phyloP scores from a whole-genome alignment of 2,888 invertebrate species.

The Halictus quadricinctus region DNA sequence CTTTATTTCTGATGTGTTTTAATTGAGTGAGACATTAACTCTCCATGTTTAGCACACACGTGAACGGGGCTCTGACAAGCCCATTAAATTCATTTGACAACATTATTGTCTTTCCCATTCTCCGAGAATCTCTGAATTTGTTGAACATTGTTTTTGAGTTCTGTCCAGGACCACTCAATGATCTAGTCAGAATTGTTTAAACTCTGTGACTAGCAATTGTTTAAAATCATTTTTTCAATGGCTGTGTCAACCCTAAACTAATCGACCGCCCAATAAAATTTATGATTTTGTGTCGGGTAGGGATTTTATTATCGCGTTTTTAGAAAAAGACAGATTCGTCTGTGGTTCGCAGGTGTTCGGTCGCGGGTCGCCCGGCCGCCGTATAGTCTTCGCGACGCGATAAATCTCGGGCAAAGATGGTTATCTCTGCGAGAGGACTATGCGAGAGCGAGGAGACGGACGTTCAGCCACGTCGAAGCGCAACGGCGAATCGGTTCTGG shows the following conservation, averaged over 20 bases:
- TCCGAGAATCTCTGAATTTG: too few species aligned
- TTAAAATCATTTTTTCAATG: too few species aligned
- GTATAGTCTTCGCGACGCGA: slow-evolving; percentile 47
- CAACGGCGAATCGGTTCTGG: slow-evolving; percentile 33
- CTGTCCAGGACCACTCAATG: too few species aligned
- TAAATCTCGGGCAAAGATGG: slow-evolving; percentile 63
- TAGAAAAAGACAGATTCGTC: not conserved
- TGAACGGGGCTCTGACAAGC: not conserved
- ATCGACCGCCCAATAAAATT: not conserved
- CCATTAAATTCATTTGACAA: not conserved
- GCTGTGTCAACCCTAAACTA: not conserved
- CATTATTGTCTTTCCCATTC: not conserved
- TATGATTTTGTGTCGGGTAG: not conserved
- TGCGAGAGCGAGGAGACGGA: slow-evolving; percentile 34
- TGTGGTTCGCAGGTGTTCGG: slow-evolving; percentile 59
- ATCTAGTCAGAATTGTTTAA: not conserved
- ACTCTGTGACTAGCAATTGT: not conserved
- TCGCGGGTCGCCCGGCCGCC: slow-evolving; percentile 38
- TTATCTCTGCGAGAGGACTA: slow-evolving; percentile 52
- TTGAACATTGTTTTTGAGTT: too few species aligned
- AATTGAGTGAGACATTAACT: slow-evolving; percentile 1
- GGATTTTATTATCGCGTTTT: not conserved
- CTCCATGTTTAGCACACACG: not conserved
- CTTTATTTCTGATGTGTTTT: not conserved
- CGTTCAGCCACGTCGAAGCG: slow-evolving; percentile 34